Evolutionary conservation across 2,113 vertebrate genomes (phyloP).

Genomic region (Hystrix brachyura): DNA sequence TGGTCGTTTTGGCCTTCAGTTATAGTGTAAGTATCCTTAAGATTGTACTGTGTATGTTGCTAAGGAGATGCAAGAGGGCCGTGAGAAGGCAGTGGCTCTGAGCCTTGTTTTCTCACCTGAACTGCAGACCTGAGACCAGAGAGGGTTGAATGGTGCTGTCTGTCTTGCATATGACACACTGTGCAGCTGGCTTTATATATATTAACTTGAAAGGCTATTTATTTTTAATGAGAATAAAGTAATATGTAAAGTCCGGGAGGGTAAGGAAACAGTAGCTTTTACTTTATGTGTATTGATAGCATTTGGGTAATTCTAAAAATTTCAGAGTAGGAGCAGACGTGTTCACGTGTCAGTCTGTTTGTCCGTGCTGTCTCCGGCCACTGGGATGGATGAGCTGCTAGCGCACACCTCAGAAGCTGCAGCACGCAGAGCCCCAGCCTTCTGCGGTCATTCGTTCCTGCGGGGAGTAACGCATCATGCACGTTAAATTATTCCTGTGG

Average conservation of each 20-base stretch:
- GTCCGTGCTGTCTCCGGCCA: not conserved
- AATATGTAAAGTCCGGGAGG: not conserved
- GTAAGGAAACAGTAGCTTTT: not conserved
- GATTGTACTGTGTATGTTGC: not conserved
- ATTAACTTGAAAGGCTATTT: too few species aligned
- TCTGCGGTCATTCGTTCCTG: not conserved
- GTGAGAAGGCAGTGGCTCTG: not conserved
- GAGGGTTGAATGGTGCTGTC: not conserved
- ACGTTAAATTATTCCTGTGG: not conserved
- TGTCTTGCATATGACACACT: not conserved
- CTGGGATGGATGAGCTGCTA: not conserved
- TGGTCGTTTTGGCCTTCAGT: not conserved
- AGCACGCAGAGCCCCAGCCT: not conserved
- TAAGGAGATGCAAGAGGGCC: not conserved
- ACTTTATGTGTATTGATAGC: not conserved
- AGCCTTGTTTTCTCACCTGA: slow-evolving; percentile 24
- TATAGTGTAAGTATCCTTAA: not conserved
- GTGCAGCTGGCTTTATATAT: not conserved
- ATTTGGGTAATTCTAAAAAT: not conserved
- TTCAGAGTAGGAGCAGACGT: not conserved
- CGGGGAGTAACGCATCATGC: not conserved
- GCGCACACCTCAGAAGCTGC: not conserved
- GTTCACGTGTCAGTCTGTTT: not conserved
- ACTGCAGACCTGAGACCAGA: not conserved
- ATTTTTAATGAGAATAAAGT: not conserved